These are phyloP conservation scores for Arnoldichthys spilopterus DNA, from an alignment of 2,797 vertebrate genomes.

Conservation along the genomic window DNA sequence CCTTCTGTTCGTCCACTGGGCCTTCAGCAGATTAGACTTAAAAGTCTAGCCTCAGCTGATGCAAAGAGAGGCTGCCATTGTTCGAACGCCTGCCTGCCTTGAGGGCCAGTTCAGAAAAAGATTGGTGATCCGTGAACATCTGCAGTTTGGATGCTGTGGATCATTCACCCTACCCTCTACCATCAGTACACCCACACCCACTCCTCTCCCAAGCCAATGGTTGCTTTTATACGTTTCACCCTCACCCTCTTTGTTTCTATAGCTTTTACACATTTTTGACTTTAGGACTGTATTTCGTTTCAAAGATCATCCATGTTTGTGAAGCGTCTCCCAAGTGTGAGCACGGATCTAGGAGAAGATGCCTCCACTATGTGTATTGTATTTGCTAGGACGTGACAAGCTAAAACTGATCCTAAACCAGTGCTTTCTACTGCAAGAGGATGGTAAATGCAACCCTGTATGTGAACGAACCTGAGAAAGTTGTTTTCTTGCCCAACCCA, in stretches of 20 bases:
- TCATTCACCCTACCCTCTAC: background rate
- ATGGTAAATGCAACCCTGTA: slow-evolving; percentile 47
- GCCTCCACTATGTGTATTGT: slow-evolving; percentile 6
- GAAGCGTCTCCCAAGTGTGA: background rate
- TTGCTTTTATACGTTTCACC: slow-evolving; percentile 37
- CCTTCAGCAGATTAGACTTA: slow-evolving; percentile 75
- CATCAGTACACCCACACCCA: background rate
- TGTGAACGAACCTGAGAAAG: slow-evolving; percentile 51
- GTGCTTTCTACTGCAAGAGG: background rate
- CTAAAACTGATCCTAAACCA: background rate
- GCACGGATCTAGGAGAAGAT: slow-evolving; percentile 3
- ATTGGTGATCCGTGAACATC: slow-evolving; percentile 66
- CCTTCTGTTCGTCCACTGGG: slow-evolving; percentile 80
- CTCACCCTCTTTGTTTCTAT: slow-evolving; percentile 19
- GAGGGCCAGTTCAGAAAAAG: slow-evolving; percentile 59
- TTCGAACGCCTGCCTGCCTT: slow-evolving; percentile 60
- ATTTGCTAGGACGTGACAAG: slow-evolving; percentile 6
- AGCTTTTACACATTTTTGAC: background rate
- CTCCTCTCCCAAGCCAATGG: slow-evolving; percentile 57
- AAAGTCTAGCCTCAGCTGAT: background rate
- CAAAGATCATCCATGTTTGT: background rate
- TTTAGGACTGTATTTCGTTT: background rate
- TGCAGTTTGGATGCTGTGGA: slow-evolving; percentile 34
- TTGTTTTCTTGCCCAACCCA: slow-evolving; percentile 42
- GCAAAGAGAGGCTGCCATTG: slow-evolving; percentile 5